Percentiles rank a stretch among this genome's conserved stretches.
Conservation (phyloP, 2,113 vertebrate genomes). For the Cebidichthys violaceus region DNA sequence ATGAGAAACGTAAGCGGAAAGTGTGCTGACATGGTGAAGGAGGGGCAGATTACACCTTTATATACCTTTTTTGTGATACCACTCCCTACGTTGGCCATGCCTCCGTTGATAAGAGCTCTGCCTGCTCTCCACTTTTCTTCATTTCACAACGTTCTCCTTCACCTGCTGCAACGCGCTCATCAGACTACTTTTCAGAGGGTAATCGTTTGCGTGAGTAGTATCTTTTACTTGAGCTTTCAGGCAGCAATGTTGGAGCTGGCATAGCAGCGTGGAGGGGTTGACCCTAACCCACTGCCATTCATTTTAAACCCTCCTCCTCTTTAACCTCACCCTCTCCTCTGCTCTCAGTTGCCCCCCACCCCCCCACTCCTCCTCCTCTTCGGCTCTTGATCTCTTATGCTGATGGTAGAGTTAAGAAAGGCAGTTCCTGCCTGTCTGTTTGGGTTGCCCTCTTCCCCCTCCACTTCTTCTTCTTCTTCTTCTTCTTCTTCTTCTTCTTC, state of each 20-base stretch:
- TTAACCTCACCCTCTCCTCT: constrained; percentile 32
- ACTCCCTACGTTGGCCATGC: constrained; percentile 65
- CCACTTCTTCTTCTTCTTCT: constrained; percentile 18
- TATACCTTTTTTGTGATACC: constrained; percentile 63
- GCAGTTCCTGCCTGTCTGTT: constrained; percentile 73
- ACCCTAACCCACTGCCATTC: constrained; percentile 42
- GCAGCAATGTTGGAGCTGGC: constrained; percentile 30
- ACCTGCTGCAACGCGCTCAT: neutral
- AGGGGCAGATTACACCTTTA: constrained; percentile 55
- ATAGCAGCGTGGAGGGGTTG: constrained; percentile 31
- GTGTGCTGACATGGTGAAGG: constrained; percentile 47
- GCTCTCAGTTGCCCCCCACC: constrained; percentile 8
- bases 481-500: constrained; percentile 22
- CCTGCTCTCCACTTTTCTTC: constrained; percentile 33
- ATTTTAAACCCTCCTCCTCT: constrained; percentile 59
- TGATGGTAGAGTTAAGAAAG: constrained; percentile 75
- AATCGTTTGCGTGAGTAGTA: constrained; percentile 65
- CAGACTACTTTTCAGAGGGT: constrained; percentile 19
- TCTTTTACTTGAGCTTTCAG: constrained; percentile 48
- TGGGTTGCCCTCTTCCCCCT: constrained; percentile 57
- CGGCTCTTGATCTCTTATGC: constrained; percentile 31
- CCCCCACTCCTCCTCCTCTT: neutral
- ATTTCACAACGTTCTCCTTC: constrained; percentile 34
- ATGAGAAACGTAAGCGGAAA: constrained; percentile 22
- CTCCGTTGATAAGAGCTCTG: constrained; percentile 59